phyloP scores from a whole-genome alignment of 2,797 vertebrate species.

The Pitangus sulphuratus region DNA sequence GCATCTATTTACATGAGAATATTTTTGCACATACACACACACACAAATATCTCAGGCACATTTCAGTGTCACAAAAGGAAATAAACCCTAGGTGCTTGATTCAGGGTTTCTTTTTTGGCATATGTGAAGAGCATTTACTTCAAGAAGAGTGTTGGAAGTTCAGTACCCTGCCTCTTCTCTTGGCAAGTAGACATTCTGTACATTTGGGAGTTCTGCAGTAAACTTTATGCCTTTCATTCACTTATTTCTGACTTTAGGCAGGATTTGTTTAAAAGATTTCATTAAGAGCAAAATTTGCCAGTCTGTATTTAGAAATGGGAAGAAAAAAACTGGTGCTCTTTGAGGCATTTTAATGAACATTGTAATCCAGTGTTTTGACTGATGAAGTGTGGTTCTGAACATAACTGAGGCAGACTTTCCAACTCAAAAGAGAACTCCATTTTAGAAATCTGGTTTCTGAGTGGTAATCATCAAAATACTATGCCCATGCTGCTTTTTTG shows the following conservation, averaged over 20 bases:
- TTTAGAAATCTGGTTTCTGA: neutral
- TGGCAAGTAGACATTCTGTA: neutral
- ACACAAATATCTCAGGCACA: constrained; percentile 65
- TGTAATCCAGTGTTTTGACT: neutral
- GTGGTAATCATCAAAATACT: neutral
- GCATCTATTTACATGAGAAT: constrained; percentile 38
- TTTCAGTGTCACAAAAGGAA: constrained; percentile 59
- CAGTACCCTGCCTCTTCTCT: neutral
- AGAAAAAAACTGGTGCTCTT: neutral
- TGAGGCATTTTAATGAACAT: neutral
- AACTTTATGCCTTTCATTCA: neutral
- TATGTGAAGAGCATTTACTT: neutral
- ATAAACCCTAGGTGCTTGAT: constrained; percentile 65
- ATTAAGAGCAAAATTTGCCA: neutral
- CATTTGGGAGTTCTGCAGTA: neutral
- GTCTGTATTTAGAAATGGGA: neutral
- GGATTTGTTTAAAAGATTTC: neutral
- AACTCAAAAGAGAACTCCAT: neutral
- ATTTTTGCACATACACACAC: constrained; percentile 31
- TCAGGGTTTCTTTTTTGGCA: constrained; percentile 13
- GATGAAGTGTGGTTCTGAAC: neutral
- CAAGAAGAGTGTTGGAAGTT: neutral
- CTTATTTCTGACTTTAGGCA: neutral
- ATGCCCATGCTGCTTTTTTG: neutral
- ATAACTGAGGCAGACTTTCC: neutral